Percentiles rank a stretch among this genome's conserved stretches.
phyloP scores from a whole-genome alignment of 2,113 vertebrate species.

The Oriolus oriolus region DNA sequence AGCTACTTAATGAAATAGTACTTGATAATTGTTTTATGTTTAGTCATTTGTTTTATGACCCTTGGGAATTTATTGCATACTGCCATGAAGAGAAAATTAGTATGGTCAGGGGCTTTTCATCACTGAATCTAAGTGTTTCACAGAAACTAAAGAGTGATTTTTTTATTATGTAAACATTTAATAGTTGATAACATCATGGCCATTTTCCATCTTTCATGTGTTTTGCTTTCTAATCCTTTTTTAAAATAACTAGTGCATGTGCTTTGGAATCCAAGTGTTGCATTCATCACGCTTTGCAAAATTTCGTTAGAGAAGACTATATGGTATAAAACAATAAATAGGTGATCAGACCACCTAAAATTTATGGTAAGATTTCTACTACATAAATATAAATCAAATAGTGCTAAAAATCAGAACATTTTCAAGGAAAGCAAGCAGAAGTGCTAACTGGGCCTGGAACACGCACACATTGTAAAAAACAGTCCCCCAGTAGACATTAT shows the following conservation, averaged over 20 bases:
- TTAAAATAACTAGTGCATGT: background rate
- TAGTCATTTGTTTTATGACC: background rate
- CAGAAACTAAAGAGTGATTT: background rate
- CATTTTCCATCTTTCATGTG: background rate
- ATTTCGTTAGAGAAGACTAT: background rate
- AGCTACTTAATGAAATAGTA: background rate
- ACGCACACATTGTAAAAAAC: background rate
- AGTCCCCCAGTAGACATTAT: background rate
- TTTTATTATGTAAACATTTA: background rate
- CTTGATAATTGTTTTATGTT: background rate
- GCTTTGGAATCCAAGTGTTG: background rate
- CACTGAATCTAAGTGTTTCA: background rate
- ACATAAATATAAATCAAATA: background rate
- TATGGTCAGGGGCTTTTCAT: background rate
- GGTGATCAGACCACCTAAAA: background rate
- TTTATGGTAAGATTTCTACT: background rate
- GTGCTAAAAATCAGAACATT: background rate
- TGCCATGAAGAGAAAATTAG: background rate
- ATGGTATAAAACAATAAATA: background rate
- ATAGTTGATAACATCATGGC: background rate
- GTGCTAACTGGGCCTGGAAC: background rate
- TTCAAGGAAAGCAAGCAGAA: background rate
- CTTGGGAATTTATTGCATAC: background rate
- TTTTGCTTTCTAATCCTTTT: background rate
- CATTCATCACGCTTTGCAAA: background rate